These are phyloP conservation scores for Oreonectes daqikongensis DNA, from an alignment of 2,797 vertebrate genomes.

Conservation along the genomic window DNA sequence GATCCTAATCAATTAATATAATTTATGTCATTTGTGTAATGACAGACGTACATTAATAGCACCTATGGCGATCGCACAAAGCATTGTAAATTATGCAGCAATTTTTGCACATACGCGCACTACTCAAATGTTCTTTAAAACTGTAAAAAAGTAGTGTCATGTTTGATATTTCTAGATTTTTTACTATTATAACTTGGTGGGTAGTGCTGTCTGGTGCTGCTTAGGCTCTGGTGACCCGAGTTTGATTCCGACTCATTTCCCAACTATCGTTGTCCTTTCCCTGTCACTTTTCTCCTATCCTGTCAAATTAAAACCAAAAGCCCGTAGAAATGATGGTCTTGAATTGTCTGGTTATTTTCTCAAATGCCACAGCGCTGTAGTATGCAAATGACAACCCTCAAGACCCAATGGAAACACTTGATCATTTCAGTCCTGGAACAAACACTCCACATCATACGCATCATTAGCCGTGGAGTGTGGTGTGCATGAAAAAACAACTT, in stretches of 20 bases:
- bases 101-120: neutral
- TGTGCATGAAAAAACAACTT: neutral
- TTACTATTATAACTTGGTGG: neutral
- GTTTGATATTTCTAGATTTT: neutral
- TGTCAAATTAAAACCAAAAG: neutral
- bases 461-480: conserved; percentile 13
- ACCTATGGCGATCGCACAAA: too few relatives aligned
- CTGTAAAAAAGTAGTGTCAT: neutral
- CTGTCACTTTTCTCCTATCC: neutral
- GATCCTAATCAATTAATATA: too few relatives aligned
- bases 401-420: conserved; percentile 4
- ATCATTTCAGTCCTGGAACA: conserved; percentile 25
- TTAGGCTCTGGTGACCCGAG: neutral
- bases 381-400: conserved; percentile 5
- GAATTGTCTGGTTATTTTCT: neutral
- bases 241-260: neutral
- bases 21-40: too few relatives aligned
- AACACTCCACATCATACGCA: conserved; percentile 32
- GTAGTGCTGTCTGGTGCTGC: neutral
- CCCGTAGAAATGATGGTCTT: neutral
- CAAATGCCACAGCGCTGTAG: neutral
- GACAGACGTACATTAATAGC: too few relatives aligned
- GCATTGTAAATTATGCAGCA: neutral
- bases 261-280: neutral
- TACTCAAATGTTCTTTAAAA: neutral